Evolutionary conservation across 2,113 vertebrate genomes (phyloP), one percentile per base, ranked within the genome.

Genomic region (Bostrychus sinensis): DNA sequence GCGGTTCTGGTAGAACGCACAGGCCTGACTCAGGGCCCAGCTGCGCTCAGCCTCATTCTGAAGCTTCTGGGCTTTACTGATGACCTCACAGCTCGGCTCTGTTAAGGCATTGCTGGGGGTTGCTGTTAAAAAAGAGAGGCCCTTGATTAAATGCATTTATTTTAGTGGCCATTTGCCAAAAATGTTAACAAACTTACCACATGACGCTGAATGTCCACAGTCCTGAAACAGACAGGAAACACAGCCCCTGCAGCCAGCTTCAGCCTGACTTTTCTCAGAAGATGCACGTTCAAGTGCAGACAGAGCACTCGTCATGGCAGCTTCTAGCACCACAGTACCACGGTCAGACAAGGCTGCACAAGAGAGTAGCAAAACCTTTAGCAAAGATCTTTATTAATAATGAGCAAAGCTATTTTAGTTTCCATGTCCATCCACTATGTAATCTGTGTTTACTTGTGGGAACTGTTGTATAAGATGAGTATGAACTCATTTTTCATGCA

Each of bases 251-350:
- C 94, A 95, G 74, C 83, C 82, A 0, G 89, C 82, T 46, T 78
- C 82, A 19, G 84, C 90, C 38, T 19, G 83, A 59, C 90, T 88
- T 28, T 89, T 92, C 59, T 95, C 91, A 0, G 88, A 88, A 25
- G 91, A 81, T 0, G 91, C 92, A 16, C 45, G 77, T 9, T 95
- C 93, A n/a, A 96, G 83, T 0, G 92, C 85, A 32, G 92, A 92
- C 59, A 95, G 75, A 0, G 94, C 94, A 0, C 89, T 93, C 20
- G 91, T 88, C 89, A 94, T 86, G 0, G 94, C 94, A 0, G 93
- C 92, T 82, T 95, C 94, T 53, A 96, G 84, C 70, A 95, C 93
- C 69, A 95, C 86, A 0, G 95, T 96, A 13, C 95, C 95, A 0
- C 92, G 90, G 65, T 91, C 94, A 0, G 95, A 95, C 51, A 96